Conservation (phyloP, 2,113 vertebrate genomes). For the Tragulus kanchil region DNA sequence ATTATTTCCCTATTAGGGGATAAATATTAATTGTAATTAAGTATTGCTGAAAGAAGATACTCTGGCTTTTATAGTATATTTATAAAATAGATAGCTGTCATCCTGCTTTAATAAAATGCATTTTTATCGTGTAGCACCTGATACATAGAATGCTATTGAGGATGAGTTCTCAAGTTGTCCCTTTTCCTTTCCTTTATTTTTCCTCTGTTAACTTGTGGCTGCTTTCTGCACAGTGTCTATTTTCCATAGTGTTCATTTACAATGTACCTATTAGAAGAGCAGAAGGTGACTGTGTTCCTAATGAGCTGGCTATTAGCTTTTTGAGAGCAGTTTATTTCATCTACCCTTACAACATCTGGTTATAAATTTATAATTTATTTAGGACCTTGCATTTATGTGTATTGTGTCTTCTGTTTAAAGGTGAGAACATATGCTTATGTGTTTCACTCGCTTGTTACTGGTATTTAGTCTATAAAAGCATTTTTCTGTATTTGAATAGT, state of each 20-base stretch:
- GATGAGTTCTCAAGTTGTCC: neutral
- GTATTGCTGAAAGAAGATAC: neutral
- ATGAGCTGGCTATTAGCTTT: conserved; percentile 77
- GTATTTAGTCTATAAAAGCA: conserved; percentile 60
- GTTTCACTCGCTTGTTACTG: conserved; percentile 60
- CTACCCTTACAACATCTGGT: conserved; percentile 72
- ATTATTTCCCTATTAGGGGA: neutral
- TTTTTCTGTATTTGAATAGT: conserved; percentile 39
- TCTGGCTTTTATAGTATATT: neutral
- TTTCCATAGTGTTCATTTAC: conserved; percentile 30
- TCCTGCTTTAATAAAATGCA: neutral
- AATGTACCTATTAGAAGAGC: conserved; percentile 49
- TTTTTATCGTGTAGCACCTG: neutral
- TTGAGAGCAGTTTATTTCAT: conserved; percentile 72
- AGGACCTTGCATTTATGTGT: conserved; percentile 65
- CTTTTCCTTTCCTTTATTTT: conserved; percentile 7
- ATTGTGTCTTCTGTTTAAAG: conserved; percentile 69
- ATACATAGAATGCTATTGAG: neutral
- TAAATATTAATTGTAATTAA: neutral
- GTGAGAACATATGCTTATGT: conserved; percentile 69
- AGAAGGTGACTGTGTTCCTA: conserved; percentile 73
- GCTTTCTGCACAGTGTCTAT: conserved; percentile 45
- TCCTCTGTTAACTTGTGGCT: neutral
- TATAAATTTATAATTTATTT: conserved; percentile 79
- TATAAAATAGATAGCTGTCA: conserved; percentile 18